Percentiles rank a stretch among this genome's conserved stretches.
Evolutionary conservation across 2,797 vertebrate species (phyloP).

Genomic region (Chromobotia macracanthus): DNA sequence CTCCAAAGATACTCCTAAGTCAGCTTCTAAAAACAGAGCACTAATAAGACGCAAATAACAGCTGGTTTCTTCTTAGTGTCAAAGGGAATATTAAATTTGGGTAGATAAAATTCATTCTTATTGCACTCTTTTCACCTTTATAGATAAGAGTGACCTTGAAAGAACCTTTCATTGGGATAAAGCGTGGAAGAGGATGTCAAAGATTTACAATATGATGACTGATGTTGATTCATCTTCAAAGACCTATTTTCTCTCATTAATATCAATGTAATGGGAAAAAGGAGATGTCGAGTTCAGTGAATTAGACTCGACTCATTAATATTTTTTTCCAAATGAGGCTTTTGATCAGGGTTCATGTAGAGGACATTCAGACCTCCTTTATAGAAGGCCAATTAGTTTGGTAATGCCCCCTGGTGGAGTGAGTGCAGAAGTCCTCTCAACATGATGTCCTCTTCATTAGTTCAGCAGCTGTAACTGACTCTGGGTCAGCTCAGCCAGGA

Average conservation of each 20-base stretch:
- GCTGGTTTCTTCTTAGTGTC: too few species aligned
- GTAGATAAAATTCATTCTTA: conserved; percentile 8
- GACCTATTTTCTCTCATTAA: background rate
- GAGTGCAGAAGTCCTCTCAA: conserved; percentile 34
- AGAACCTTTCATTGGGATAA: too few species aligned
- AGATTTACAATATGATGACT: conserved; percentile 4
- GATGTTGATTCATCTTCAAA: too few species aligned
- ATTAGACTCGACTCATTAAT: conserved; percentile 46
- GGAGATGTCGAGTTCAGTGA: conserved; percentile 30
- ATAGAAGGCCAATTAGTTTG: conserved; percentile 37
- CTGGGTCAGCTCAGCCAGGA: conserved; percentile 43
- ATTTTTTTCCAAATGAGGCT: conserved; percentile 26
- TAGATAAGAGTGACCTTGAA: background rate
- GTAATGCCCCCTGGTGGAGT: conserved; percentile 52
- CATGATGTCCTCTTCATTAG: conserved; percentile 41
- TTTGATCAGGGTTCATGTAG: conserved; percentile 56
- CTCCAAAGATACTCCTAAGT: background rate
- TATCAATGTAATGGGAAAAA: conserved; percentile 27
- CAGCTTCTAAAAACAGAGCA: background rate
- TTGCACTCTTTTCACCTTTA: conserved; percentile 9
- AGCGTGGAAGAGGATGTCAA: too few species aligned
- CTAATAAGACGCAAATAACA: conserved; percentile 16
- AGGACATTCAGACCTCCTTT: conserved; percentile 51
- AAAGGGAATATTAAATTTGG: conserved; percentile 24
- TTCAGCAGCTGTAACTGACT: conserved; percentile 38